Conservation (phyloP, 1,140 invertebrate species). For the Drosophila nasuta region DNA sequence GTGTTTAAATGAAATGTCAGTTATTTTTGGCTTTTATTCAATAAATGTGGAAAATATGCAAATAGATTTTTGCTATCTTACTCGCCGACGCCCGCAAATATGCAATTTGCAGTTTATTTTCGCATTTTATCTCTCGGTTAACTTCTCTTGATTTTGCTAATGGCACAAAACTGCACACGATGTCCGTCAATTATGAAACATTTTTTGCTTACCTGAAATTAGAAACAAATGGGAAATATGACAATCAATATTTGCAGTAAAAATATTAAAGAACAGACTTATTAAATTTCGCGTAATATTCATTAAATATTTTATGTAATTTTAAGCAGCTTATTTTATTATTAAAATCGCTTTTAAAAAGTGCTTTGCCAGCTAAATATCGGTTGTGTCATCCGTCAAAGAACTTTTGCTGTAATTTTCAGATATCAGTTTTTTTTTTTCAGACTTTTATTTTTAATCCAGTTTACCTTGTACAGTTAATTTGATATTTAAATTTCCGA, state of each 20-base stretch:
- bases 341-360: neutral
- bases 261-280: no score
- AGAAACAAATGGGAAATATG: slow-evolving; percentile 11
- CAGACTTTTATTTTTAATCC: slow-evolving; percentile 5
- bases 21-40: slow-evolving; percentile 16
- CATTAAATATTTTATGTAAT: slow-evolving; percentile 1
- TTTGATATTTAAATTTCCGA: slow-evolving; percentile 9
- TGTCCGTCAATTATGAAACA: neutral
- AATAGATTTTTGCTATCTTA: neutral
- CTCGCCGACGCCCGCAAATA: neutral
- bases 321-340: slow-evolving; percentile 3
- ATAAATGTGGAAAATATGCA: neutral
- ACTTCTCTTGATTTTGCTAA: neutral
- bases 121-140: neutral
- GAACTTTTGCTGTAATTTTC: slow-evolving; percentile 7
- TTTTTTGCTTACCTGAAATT: slow-evolving; percentile 48
- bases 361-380: neutral
- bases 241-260: neutral
- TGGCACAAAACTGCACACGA: neutral
- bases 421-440: neutral
- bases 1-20: neutral
- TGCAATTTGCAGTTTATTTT: slow-evolving; percentile 1
- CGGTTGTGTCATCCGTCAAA: neutral
- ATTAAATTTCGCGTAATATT: no score
- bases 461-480: slow-evolving; percentile 43